Percentiles rank a stretch among this genome's conserved stretches.
Evolutionary conservation across 2,888 invertebrate species (phyloP).

Genomic region (Troglohyphantes excavatus): DNA sequence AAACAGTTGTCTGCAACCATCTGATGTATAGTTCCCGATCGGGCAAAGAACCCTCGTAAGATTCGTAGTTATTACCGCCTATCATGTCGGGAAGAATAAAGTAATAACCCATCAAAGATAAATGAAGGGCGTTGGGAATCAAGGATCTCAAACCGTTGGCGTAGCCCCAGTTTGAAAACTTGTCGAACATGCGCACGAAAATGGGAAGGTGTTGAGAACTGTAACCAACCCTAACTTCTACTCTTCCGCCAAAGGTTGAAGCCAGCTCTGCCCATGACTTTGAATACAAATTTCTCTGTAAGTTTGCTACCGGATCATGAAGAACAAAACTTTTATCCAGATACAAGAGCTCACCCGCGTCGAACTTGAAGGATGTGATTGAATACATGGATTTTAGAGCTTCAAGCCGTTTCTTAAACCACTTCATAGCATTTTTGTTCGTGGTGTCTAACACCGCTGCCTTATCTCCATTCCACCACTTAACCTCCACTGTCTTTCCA

Average conservation of each 20-base stretch:
- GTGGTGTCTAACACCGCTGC: conserved; percentile 87
- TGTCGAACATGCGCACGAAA: conserved; percentile 90
- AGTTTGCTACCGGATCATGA: conserved; percentile 74
- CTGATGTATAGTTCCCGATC: conserved; percentile 86
- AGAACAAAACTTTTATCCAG: conserved; percentile 84
- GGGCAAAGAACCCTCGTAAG: conserved; percentile 80
- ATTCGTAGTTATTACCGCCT: conserved; percentile 84
- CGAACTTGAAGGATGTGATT: conserved; percentile 90
- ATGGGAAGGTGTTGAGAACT: conserved; percentile 88
- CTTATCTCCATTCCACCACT: conserved; percentile 84
- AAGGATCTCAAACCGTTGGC: conserved; percentile 88
- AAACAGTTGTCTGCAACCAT: conserved; percentile 90
- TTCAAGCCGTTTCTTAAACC: conserved; percentile 83
- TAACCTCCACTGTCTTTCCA: conserved; percentile 84
- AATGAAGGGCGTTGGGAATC: conserved; percentile 88
- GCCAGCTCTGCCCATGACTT: conserved; percentile 80
- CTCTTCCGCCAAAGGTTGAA: conserved; percentile 84
- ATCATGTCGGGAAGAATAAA: conserved; percentile 91
- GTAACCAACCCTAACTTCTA: conserved; percentile 89
- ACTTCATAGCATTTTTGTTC: conserved; percentile 86
- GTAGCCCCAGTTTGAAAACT: conserved; percentile 86
- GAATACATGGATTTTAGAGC: conserved; percentile 86
- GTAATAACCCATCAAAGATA: conserved; percentile 86
- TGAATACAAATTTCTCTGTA: conserved; percentile 81
- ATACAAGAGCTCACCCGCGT: conserved; percentile 90